These are phyloP conservation scores for Caenorhabditis sinica DNA, from an alignment of 2,888 invertebrate genomes.

Conservation along the genomic window DNA sequence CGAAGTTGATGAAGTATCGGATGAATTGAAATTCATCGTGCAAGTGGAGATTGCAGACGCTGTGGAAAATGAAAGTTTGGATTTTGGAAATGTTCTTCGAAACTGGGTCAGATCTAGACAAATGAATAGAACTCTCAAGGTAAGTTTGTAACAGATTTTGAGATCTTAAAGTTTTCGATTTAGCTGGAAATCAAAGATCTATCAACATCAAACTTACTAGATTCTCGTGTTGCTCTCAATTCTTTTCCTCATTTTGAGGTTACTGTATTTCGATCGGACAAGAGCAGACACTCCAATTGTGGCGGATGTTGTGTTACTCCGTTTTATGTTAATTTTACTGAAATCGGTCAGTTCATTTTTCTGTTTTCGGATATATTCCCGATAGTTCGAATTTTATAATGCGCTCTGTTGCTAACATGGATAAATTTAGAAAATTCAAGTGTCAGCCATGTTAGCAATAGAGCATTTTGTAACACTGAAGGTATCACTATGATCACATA, in stretches of 20 bases:
- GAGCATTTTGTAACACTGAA: too few relatives aligned
- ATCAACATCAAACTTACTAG: not conserved
- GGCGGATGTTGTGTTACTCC: slow-evolving; percentile 50
- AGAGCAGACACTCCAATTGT: not conserved
- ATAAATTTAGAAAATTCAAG: too few relatives aligned
- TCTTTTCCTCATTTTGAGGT: slow-evolving; percentile 40
- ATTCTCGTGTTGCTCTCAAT: not conserved
- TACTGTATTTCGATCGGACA: not conserved
- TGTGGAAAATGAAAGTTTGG: slow-evolving; percentile 10
- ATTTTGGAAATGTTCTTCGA: not conserved
- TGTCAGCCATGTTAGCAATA: too few relatives aligned
- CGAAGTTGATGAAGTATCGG: slow-evolving; percentile 46
- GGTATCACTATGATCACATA: not conserved
- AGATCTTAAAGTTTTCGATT: not conserved
- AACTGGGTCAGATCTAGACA: slow-evolving; percentile 16
- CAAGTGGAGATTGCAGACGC: slow-evolving; percentile 15
- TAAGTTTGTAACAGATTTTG: not conserved
- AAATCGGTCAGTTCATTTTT: slow-evolving; percentile 48
- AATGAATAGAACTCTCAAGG: slow-evolving; percentile 21
- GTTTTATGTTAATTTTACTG: slow-evolving; percentile 62
- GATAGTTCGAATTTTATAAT: too few relatives aligned
- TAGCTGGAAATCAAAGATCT: slow-evolving; percentile 35
- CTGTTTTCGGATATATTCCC: too few relatives aligned
- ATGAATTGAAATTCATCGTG: slow-evolving; percentile 22
- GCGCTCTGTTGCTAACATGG: too few relatives aligned